Base-by-base conservation (phyloP, 2,797 vertebrate genomes). In the Myotis vivesi region DNA sequence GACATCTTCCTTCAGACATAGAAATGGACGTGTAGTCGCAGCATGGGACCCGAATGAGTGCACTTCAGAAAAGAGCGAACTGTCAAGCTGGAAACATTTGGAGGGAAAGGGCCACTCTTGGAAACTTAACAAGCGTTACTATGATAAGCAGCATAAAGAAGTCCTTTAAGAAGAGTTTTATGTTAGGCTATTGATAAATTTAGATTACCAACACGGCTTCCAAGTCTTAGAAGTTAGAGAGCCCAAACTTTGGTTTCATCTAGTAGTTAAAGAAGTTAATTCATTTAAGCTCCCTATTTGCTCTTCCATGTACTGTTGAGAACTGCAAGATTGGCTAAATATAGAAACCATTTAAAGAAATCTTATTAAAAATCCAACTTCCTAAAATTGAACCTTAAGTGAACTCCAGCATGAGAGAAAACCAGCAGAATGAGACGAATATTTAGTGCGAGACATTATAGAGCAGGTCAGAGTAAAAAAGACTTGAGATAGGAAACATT, bases 311-410 rank as follows among this genome's bases (percentile, higher is more conserved):
- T 88, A 94, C 71, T 94, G 49, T 92, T 95, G 57, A 96, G 84
- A 95, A 94, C 30, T 92, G 75, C 87, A 96, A 94, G 66, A 85
- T 7, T 84, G 87, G 80, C 84, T 95, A 93, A 94, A 97, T 91
- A 92, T 46, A 85, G 91, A 95, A 96, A 92, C 59, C 62, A 94
- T 92, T 96, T 95, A 81, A 89, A 92, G 22, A 71, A 92, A 95
- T 96, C 84, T 75, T 96, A 96, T 96, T 95, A 97, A 96, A 94
- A 94, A 93, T 81, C 91, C 87, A 89, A 33, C 89, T 96, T 96
- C 95, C 92, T 95, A 96, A 97, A 96, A 95, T 89, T 96, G 84
- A 92, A 97, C 75, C 92, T 84, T 91, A 92, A 77, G 53, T 96
- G 90, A 97, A 96, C 85, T 92, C 33, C 55, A 81, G 55, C 75